Evolutionary conservation across 2,113 vertebrate species (phyloP).

Genomic region (Gavia stellata): DNA sequence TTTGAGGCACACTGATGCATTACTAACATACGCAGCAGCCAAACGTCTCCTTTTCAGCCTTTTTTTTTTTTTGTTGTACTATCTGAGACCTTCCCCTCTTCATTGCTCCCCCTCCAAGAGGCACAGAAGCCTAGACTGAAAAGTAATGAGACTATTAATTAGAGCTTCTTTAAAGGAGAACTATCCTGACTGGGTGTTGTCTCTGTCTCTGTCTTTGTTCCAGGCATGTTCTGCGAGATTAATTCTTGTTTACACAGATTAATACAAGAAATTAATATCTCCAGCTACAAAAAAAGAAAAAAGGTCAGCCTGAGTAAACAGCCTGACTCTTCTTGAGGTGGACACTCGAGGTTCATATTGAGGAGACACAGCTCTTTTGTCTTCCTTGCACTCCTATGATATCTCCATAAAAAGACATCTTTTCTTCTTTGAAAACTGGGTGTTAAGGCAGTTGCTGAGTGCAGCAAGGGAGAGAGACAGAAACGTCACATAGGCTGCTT

Average conservation of each 20-base stretch:
- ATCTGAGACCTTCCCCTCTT: not conserved
- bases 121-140: slow-evolving; percentile 69
- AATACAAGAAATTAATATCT: slow-evolving; percentile 9
- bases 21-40: slow-evolving; percentile 60
- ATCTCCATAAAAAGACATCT: not conserved
- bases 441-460: not conserved
- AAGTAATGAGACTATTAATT: slow-evolving; percentile 85
- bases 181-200: slow-evolving; percentile 36
- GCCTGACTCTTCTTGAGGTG: not conserved
- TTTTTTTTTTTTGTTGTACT: not conserved
- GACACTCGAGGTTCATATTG: not conserved
- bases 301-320: not conserved
- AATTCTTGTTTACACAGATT: slow-evolving; percentile 26
- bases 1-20: slow-evolving; percentile 59
- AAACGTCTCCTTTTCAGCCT: slow-evolving; percentile 58
- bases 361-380: not conserved
- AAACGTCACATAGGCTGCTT: not conserved
- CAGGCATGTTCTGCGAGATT: not conserved
- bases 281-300: not conserved
- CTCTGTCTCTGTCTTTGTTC: slow-evolving; percentile 10
- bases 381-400: not conserved
- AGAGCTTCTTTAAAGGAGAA: slow-evolving; percentile 60
- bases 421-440: not conserved
- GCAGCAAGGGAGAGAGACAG: not conserved
- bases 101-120: not conserved